Conservation (phyloP, 2,888 invertebrate species). For the Patella depressa region DNA sequence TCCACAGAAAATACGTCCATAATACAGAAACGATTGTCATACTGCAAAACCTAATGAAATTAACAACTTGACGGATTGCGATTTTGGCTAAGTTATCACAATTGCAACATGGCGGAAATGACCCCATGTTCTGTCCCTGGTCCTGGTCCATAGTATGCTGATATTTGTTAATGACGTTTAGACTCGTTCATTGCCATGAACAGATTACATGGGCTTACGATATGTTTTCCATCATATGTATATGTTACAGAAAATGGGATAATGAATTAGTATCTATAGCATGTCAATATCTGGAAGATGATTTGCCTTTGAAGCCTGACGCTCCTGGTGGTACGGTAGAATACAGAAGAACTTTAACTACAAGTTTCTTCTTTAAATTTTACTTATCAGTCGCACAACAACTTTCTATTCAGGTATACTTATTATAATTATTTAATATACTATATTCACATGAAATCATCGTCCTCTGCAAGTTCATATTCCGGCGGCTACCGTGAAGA, state of each 20-base stretch:
- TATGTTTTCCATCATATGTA: not conserved
- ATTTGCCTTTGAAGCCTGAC: conserved; percentile 81
- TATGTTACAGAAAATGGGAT: conserved; percentile 76
- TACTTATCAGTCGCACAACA: conserved; percentile 69
- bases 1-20: too few species aligned
- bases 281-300: conserved; percentile 79
- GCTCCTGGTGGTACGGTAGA: conserved; percentile 88
- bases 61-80: too few species aligned
- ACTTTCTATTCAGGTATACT: conserved; percentile 15
- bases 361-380: conserved; percentile 75
- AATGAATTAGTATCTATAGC: conserved; percentile 77
- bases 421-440: too few species aligned
- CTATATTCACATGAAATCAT: too few species aligned
- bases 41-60: too few species aligned
- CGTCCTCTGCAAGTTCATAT: too few species aligned
- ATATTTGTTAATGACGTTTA: too few species aligned
- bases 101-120: too few species aligned
- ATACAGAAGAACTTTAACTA: conserved; percentile 82
- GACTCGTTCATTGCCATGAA: not conserved
- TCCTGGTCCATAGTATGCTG: not conserved
- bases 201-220: conserved; percentile 6
- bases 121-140: too few species aligned
- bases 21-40: too few species aligned
- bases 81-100: too few species aligned
- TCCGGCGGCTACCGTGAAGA: too few species aligned